These are phyloP conservation scores for Nephrotoma appendiculata DNA, from an alignment of 2,888 invertebrate species.

Conservation along the genomic window DNA sequence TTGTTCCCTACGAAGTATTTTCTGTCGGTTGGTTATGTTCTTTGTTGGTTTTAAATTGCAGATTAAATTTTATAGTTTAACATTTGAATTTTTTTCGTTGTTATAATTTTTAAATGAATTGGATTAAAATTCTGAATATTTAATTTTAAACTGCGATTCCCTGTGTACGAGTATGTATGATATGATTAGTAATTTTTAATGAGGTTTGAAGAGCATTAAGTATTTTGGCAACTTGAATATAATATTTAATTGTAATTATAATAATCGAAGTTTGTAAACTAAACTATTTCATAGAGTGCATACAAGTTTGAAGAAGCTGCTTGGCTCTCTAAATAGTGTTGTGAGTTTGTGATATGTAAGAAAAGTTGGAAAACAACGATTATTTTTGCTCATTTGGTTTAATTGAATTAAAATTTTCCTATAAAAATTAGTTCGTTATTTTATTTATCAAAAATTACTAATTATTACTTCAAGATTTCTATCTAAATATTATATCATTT, in stretches of 20 bases:
- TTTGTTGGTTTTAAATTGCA: not conserved
- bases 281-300: not conserved
- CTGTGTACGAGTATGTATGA: not conserved
- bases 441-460: too few relatives aligned
- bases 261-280: not conserved
- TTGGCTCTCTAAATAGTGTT: too few relatives aligned
- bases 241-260: not conserved
- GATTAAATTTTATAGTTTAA: not conserved
- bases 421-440: too few relatives aligned
- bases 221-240: not conserved
- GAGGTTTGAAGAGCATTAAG: not conserved
- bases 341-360: too few relatives aligned
- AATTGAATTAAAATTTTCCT: too few relatives aligned
- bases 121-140: not conserved
- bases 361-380: too few relatives aligned
- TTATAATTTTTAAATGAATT: not conserved
- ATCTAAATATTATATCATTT: too few relatives aligned
- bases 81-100: not conserved
- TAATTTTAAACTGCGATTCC: not conserved
- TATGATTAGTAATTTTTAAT: not conserved
- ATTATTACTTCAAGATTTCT: too few relatives aligned
- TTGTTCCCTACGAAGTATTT: not conserved
- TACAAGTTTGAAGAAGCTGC: too few relatives aligned
- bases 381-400: too few relatives aligned
- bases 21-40: not conserved